Evolutionary conservation across 2,888 invertebrate species (phyloP).

Genomic region (Alsophila aescularia): DNA sequence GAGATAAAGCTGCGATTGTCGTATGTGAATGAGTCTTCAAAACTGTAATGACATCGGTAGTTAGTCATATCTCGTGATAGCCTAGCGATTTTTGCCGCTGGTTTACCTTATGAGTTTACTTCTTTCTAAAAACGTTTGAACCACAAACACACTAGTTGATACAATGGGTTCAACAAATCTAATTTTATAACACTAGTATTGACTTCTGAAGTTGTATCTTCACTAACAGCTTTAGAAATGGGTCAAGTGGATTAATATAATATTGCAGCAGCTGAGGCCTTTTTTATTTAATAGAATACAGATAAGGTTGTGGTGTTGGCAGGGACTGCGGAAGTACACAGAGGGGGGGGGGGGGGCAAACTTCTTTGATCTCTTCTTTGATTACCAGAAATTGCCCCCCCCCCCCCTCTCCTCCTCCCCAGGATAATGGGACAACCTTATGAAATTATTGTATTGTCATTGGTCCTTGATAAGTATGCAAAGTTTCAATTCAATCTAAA

Average conservation of each 20-base stretch:
- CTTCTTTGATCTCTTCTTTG: too few relatives aligned
- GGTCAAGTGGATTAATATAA: constrained; percentile 24
- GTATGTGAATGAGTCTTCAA: constrained; percentile 25
- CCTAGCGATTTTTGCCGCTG: constrained; percentile 27
- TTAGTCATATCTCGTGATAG: constrained; percentile 55
- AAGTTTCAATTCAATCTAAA: too few relatives aligned
- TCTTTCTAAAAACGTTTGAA: constrained; percentile 6
- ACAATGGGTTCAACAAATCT: background rate
- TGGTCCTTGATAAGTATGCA: too few relatives aligned
- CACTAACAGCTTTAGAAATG: constrained; percentile 2
- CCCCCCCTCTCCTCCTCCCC: too few relatives aligned
- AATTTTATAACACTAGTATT: background rate
- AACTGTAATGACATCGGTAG: constrained; percentile 62
- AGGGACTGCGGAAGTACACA: background rate
- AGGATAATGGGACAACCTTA: too few relatives aligned
- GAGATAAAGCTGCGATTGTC: constrained; percentile 10
- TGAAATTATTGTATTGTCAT: too few relatives aligned
- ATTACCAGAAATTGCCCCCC: too few relatives aligned
- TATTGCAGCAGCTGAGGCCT: background rate
- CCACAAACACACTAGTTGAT: background rate
- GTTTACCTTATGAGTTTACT: constrained; percentile 16
- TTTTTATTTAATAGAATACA: background rate
- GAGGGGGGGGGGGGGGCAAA: too few relatives aligned
- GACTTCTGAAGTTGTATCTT: background rate
- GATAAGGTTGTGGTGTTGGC: constrained; percentile 12